Evolutionary conservation across 1,140 invertebrate species (phyloP), one percentile per base, ranked within the genome.

Genomic region (Nasonia vitripennis): DNA sequence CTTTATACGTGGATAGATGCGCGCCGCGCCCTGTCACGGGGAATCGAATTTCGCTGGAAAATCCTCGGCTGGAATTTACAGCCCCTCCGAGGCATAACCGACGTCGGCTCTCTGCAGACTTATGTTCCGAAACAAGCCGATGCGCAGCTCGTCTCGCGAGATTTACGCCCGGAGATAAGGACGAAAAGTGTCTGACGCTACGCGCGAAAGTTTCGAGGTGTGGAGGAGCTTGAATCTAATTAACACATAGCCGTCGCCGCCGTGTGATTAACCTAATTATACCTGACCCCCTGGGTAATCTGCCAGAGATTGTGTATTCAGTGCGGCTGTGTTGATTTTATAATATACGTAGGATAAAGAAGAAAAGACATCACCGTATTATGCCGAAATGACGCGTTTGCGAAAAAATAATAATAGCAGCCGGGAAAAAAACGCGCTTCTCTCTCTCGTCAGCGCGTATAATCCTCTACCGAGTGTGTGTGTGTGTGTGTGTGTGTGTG

Each of bases 11-110:
- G 10, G 6, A 45, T 45, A 45, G 1, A 45, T 11, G 41, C 1
- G 10, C 41, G 41, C 41, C 1, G 41, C 41, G 9, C 27, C 27
- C 27, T n/a, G 55, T 62, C 20, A 62, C 12, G 37, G 23, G n/a
- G 82, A 83, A 83, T 83, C 74, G 51, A 83, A 83, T 83, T 83
- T 23, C 55, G 34, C 67, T 4, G 11, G 1, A 55, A 62, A 78
- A 78, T 68, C 62, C 12, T 34, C 45, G 1, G 37, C 12, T n/a
- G 79, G 79, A 81, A 81, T 74, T 82, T 82, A 73, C 80, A 74
- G 37, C 80, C 20, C 41, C 55, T 20, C 20, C 55, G 55, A 62
- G 55, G 17, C 55, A 7, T 5, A n/a, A n/a, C 14, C 55, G 17
- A 45, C 7, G 10, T 45, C 41, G 7, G 37, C 37, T 41, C 37